Evolutionary conservation across 2,888 invertebrate genomes (phyloP).

Genomic region (Plagodis dolabraria): DNA sequence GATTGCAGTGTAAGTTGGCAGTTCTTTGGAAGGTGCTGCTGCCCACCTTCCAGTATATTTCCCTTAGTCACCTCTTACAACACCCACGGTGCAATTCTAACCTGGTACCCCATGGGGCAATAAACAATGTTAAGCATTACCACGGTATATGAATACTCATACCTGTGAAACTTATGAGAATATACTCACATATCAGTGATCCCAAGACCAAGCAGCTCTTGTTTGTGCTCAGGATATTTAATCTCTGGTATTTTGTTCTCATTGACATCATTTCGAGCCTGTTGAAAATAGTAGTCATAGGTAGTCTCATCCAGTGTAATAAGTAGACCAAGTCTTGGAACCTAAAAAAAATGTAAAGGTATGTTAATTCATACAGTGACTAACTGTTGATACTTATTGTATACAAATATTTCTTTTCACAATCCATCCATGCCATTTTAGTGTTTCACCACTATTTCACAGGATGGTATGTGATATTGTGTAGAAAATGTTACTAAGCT

Average conservation of each 20-base stretch:
- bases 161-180: background rate
- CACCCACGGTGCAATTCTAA: no score
- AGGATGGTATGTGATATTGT: no score
- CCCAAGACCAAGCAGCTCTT: slow-evolving; percentile 92
- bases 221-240: slow-evolving; percentile 90
- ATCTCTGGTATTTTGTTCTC: slow-evolving; percentile 92
- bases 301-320: slow-evolving; percentile 89
- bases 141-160: no score
- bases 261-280: slow-evolving; percentile 92
- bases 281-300: slow-evolving; percentile 94
- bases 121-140: background rate
- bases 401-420: no score
- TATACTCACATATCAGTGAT: slow-evolving; percentile 92
- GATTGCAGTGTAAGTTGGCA: no score
- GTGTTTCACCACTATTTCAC: no score
- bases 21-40: no score
- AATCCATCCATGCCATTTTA: no score
- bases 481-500: no score
- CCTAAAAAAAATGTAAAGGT: slow-evolving; percentile 50
- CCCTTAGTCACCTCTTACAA: no score
- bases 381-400: background rate
- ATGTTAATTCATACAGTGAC: background rate
- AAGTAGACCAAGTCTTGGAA: slow-evolving; percentile 86
- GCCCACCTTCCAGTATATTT: no score
- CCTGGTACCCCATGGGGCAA: no score